A percentile compares a stretch with the other conserved stretches of the same genome.
Conservation (phyloP, 2,113 vertebrate species). For the Speoplatyrhinus poulsoni region DNA sequence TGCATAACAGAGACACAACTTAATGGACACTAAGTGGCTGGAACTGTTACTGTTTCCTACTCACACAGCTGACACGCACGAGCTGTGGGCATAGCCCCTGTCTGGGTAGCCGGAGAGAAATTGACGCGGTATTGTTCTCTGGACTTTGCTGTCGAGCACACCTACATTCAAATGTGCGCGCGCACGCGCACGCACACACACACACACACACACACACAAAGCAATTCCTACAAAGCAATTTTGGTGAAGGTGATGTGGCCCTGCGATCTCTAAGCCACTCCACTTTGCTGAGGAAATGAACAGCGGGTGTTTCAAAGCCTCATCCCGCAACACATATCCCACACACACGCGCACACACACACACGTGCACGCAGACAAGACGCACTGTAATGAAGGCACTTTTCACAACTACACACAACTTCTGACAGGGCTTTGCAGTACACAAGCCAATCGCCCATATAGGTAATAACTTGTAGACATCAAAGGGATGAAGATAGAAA, state of each 20-base stretch:
- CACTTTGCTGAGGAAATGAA: constrained; percentile 24
- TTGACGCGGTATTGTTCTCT: constrained; percentile 11
- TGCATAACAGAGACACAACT: neutral
- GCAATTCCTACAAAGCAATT: constrained; percentile 44
- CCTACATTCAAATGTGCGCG: neutral
- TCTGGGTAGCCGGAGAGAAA: constrained; percentile 19
- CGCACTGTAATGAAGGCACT: constrained; percentile 30
- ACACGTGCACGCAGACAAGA: neutral
- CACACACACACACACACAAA: constrained; percentile 16
- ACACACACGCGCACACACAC: neutral
- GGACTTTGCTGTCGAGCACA: constrained; percentile 25
- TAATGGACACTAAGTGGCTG: neutral
- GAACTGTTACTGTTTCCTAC: constrained; percentile 8
- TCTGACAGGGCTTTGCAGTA: constrained; percentile 22
- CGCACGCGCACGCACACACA: neutral
- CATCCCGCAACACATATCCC: constrained; percentile 31
- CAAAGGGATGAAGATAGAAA: constrained; percentile 33
- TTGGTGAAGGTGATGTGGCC: constrained; percentile 40
- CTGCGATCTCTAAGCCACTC: constrained; percentile 32
- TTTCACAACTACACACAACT: neutral
- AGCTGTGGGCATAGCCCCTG: constrained; percentile 1
- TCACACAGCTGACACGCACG: neutral
- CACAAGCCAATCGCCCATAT: constrained; percentile 27
- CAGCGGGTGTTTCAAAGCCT: constrained; percentile 38
- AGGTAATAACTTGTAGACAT: constrained; percentile 34